These are phyloP conservation scores for Liasis olivaceus DNA, from an alignment of 2,797 vertebrate genomes.

Conservation along the genomic window DNA sequence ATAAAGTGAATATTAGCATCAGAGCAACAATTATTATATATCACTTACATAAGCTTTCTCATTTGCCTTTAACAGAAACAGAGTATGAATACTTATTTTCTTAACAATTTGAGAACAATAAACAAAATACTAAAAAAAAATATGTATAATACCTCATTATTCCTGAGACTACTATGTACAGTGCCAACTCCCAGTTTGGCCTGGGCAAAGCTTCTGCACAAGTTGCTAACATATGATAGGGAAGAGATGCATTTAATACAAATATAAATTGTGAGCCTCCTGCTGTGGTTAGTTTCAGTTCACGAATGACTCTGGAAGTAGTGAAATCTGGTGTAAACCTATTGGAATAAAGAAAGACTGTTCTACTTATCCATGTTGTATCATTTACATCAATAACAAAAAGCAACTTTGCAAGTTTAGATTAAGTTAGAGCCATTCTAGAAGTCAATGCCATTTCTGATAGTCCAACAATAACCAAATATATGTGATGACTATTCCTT, in stretches of 20 bases:
- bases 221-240: constrained; percentile 94
- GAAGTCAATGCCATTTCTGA: background rate
- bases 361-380: constrained; percentile 10
- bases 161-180: constrained; percentile 92
- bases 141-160: constrained; percentile 86
- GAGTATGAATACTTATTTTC: background rate
- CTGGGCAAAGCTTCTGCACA: constrained; percentile 94
- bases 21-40: background rate
- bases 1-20: background rate
- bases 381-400: background rate
- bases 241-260: constrained; percentile 93
- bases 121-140: background rate
- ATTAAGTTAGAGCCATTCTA: background rate
- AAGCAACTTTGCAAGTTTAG: background rate
- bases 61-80: constrained; percentile 7
- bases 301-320: constrained; percentile 93
- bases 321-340: constrained; percentile 99
- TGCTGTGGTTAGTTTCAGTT: constrained; percentile 89
- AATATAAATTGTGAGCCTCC: constrained; percentile 95
- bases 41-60: background rate
- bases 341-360: constrained; percentile 23
- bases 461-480: background rate
- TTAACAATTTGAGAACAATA: background rate
- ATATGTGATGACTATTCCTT: background rate
- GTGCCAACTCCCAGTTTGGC: constrained; percentile 94